Base-by-base conservation (phyloP, 1,140 invertebrate genomes). In the Venturia canescens region DNA sequence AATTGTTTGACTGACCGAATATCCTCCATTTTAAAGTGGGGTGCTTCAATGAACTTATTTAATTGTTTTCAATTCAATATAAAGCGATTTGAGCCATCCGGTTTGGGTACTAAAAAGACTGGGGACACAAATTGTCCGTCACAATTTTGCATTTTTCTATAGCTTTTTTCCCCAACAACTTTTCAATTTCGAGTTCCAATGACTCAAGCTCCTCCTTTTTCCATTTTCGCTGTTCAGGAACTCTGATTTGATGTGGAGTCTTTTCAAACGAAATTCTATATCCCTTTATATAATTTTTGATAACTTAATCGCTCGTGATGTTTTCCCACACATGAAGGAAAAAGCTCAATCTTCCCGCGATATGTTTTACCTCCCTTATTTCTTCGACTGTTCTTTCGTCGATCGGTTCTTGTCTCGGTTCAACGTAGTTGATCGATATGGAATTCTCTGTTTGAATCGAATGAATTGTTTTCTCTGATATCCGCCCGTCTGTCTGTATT, bases 271-370 rank as follows among this genome's bases (percentile, higher is more conserved):
- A 11, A 21, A 82, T 63, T 80, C 26, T 81, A 23, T 70, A 38
- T 31, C 78, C 72, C 31, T 21, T 87, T 83, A 60, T 83, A 80
- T n/a, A 83, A 75, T 78, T 69, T 7, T 75, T 34, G 63, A 60
- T 72, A 7, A 31, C 48, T 81, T 38, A 26, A 31, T 84, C 82
- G n/a, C n/a, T 23, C 0, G 70, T 82, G 18, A 84, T 79, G 16
- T 48, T 44, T 66, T 80, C 31, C 80, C 84, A 84, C 16, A 50
- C 48, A n/a, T 78, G 18, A 3, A 23, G 23, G 31, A 72, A 63
- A 2, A 31, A 26, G n/a, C 27, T 21, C 31, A 74, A 29, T 60
- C 78, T 60, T 26, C 78, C 78, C 38, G 48, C 78, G 16, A 74
- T 23, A 21, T 57, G 21, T 26, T 48, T 71, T 53, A 79, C 78